phyloP scores from a whole-genome alignment of 2,888 invertebrate species.

The Cryptocephalus primarius region DNA sequence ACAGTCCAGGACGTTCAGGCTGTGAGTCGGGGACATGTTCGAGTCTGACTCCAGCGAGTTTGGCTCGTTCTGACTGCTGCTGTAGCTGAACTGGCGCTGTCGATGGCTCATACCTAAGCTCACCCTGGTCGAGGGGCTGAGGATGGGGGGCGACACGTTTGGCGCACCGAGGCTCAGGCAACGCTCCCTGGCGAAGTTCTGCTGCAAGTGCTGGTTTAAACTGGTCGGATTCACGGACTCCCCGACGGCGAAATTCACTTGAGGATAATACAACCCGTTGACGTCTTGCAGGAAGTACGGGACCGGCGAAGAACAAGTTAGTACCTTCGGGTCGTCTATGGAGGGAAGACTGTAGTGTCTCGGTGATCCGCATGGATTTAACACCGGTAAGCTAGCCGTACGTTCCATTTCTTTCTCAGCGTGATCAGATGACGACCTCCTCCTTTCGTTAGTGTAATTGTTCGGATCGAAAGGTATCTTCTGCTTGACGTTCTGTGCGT shows the following conservation, averaged over 20 bases:
- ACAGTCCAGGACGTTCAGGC: conserved; percentile 43
- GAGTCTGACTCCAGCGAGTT: conserved; percentile 49
- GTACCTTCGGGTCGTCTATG: conserved; percentile 43
- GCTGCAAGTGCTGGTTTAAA: conserved; percentile 24
- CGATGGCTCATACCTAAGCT: conserved; percentile 50
- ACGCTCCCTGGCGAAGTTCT: conserved; percentile 28
- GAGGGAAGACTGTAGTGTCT: conserved; percentile 60
- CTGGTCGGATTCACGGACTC: conserved; percentile 42
- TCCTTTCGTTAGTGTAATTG: conserved; percentile 15
- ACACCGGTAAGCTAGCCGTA: conserved; percentile 2
- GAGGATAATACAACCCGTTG: conserved; percentile 31
- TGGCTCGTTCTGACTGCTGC: conserved; percentile 63
- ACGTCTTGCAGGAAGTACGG: conserved; percentile 34
- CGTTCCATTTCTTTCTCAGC: conserved; percentile 6
- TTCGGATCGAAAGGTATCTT: conserved; percentile 62
- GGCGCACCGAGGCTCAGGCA: conserved; percentile 52
- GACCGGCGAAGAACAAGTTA: conserved; percentile 33
- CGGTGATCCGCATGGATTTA: conserved; percentile 13
- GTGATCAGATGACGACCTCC: conserved; percentile 6
- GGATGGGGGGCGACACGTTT: conserved; percentile 38
- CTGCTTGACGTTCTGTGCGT: conserved; percentile 66
- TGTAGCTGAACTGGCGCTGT: conserved; percentile 52
- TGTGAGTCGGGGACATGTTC: conserved; percentile 36
- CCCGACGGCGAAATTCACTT: conserved; percentile 57
- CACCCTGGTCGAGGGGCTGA: conserved; percentile 53